These are phyloP conservation scores for human DNA, from an alignment of 2,113 vertebrate genomes.

Conservation along the genomic window DNA sequence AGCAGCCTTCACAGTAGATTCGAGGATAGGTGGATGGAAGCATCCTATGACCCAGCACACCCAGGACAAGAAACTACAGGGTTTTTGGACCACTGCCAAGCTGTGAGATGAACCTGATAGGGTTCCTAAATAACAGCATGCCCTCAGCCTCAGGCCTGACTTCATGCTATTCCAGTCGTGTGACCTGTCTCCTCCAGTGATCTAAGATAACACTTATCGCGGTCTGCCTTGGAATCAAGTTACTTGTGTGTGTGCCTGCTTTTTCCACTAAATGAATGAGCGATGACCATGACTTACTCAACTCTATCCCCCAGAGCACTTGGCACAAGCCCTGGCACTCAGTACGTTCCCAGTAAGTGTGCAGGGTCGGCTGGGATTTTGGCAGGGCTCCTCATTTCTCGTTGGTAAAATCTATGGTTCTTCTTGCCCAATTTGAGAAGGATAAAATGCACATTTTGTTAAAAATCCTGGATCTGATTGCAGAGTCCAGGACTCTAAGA, in stretches of 20 bases:
- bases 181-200: constrained; percentile 73
- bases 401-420: not conserved
- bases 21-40: not conserved
- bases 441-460: not conserved
- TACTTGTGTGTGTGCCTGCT: constrained; percentile 58
- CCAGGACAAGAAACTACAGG: constrained; percentile 65
- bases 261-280: constrained; percentile 36
- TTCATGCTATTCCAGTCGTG: constrained; percentile 76
- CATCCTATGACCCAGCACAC: constrained; percentile 46
- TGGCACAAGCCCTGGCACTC: constrained; percentile 30
- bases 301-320: constrained; percentile 9
- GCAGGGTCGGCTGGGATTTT: constrained; percentile 35
- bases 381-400: constrained; percentile 3
- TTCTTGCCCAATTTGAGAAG: not conserved
- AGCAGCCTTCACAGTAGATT: not conserved
- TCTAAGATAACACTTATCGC: constrained; percentile 76
- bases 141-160: constrained; percentile 66
- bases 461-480: constrained; percentile 26
- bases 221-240: constrained; percentile 56
- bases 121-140: constrained; percentile 69
- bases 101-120: constrained; percentile 66
- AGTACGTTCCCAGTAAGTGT: constrained; percentile 43
- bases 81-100: constrained; percentile 51
- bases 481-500: not conserved
- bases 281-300: constrained; percentile 38